These are phyloP conservation scores for Cydia splendana DNA, from an alignment of 1,140 invertebrate genomes.

Conservation along the genomic window DNA sequence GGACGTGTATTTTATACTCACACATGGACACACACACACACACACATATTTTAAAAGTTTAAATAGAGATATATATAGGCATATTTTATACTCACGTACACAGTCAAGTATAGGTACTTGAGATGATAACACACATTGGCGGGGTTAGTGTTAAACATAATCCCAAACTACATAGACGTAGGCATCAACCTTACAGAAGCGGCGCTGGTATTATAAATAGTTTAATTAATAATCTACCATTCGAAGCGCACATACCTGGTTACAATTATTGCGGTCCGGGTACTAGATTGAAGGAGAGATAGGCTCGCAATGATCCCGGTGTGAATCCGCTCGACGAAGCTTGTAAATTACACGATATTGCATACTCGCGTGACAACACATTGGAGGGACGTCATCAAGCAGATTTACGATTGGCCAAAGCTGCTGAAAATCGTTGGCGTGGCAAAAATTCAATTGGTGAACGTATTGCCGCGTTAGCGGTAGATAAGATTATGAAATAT, in stretches of 20 bases:
- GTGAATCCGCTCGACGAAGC: not conserved
- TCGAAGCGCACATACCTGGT: not conserved
- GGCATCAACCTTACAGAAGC: too few relatives aligned
- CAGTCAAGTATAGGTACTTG: too few relatives aligned
- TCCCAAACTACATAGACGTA: too few relatives aligned
- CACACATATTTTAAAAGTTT: too few relatives aligned
- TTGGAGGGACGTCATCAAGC: not conserved
- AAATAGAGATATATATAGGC: too few relatives aligned
- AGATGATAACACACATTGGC: too few relatives aligned
- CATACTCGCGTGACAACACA: not conserved
- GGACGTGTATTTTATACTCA: too few relatives aligned
- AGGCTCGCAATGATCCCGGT: not conserved
- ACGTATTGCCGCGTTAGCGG: not conserved
- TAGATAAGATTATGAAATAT: not conserved
- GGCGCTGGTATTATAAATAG: too few relatives aligned
- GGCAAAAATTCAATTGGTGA: not conserved
- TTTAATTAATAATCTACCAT: conserved; percentile 1
- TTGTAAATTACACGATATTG: conserved; percentile 13
- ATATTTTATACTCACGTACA: too few relatives aligned
- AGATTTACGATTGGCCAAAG: not conserved
- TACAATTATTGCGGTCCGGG: conserved; percentile 13
- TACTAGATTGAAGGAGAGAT: not conserved
- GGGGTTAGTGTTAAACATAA: too few relatives aligned
- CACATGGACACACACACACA: too few relatives aligned
- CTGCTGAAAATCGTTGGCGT: not conserved